Evolutionary conservation across 2,888 invertebrate genomes (phyloP), one percentile per base, ranked within the genome.

Genomic region (Axea sp.): DNA sequence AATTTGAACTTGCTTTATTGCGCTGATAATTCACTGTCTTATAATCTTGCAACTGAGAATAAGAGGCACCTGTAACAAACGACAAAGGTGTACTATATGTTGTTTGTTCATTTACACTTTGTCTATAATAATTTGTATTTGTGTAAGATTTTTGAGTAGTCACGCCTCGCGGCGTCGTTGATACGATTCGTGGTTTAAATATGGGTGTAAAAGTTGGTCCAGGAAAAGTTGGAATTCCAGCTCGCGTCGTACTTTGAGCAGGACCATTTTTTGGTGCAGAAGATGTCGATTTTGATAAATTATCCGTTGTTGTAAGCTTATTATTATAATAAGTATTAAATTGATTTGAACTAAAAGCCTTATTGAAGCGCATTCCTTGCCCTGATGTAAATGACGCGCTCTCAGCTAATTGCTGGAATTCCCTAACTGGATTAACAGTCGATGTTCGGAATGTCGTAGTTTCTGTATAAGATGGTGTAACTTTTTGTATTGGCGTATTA

Each of bases 401-500:
- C 86, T 95, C 95, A 4, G 95, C 94, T 0, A 92, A 90, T 0
- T 92, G 90, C 83, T 94, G 94, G 82, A 91, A 90, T 86, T 94
- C 93, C 69, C 87, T 90, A 1, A 88, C 79, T n/a, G 87, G 88
- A 65, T 83, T 89, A 19, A 86, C 81, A 62, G 90, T 90, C 2
- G 88, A 88, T 0, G 88, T 85, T 7, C 88, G 81, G 35, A 88
- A 87, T 67, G 84, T 88, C 69, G 81, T 88, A 65, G 81, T 84
- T 78, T 82, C 86, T 26, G 73, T 86, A 24, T 87, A 86, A 1
- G 80, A 57, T 0, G 86, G 84, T 2, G 86, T 86, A 2, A 78
- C 82, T 28, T 80, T 84, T 9, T 80, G 82, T 1, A 73, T 67
- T 0, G 77, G 47, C 2, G 30, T 12, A 17, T 78, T 72, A 3